A percentile compares a stretch with the other conserved stretches of the same genome.
Conservation (phyloP, 2,797 vertebrate species). For the Pantherophis vulpinus region DNA sequence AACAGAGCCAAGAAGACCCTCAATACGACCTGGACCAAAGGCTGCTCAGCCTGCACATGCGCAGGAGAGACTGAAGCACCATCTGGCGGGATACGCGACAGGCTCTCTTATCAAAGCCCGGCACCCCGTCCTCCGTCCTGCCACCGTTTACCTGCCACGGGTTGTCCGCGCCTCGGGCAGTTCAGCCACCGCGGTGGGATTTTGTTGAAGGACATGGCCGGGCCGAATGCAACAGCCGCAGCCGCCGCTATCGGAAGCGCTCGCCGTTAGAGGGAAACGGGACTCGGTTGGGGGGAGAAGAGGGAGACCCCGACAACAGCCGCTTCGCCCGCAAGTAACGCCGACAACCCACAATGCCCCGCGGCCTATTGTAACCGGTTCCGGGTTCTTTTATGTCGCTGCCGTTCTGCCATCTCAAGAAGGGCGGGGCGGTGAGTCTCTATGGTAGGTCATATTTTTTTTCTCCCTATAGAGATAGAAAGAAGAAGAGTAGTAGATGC, state of each 20-base stretch:
- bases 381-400: slow-evolving; percentile 12
- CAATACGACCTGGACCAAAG: not conserved
- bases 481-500: not conserved
- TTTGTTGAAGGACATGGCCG: slow-evolving; percentile 85
- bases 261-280: not conserved
- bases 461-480: not conserved
- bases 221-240: not conserved
- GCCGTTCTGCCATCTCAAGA: fast-evolving
- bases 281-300: not conserved
- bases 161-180: slow-evolving; percentile 92
- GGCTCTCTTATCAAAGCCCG: not conserved
- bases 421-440: not conserved
- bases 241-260: not conserved
- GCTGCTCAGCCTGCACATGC: not conserved
- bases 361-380: slow-evolving; percentile 21
- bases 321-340: slow-evolving; percentile 49
- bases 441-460: not conserved
- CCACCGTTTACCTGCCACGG: slow-evolving; percentile 85
- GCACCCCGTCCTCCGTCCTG: too few relatives aligned
- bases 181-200: slow-evolving; percentile 94
- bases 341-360: slow-evolving; percentile 59
- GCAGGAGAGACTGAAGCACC: not conserved
- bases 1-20: not conserved
- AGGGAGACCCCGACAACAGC: slow-evolving; percentile 36
- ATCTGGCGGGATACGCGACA: not conserved